Evolutionary conservation across 1,140 invertebrate species (phyloP), one percentile per base, ranked within the genome.

Genomic region (Melipona quadrifasciata): DNA sequence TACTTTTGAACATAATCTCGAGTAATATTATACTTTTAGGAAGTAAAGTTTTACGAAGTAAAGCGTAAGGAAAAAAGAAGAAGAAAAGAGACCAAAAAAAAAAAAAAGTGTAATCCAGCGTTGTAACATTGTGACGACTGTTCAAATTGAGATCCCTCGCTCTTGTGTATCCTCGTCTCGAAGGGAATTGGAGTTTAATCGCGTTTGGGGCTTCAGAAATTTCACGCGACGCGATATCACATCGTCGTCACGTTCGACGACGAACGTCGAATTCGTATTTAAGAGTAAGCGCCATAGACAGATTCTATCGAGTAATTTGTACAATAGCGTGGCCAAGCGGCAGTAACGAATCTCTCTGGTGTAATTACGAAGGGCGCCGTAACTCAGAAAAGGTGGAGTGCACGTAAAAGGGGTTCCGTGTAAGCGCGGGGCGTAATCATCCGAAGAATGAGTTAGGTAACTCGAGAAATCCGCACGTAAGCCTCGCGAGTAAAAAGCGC

Each of bases 361-460:
- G 55, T 76, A 79, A 84, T 84, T 84, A 86, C 58, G 61, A 51
- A 47, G 58, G 70, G 17, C 55, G 75, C n/a, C 58, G 51, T 53
- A 83, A 83, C 39, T 12, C 61, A 71, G 34, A 51, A 78, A 21
- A 55, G 68, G 31, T 80, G 72, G 72, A 80, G 31, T 70, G 34
- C 53, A 70, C 53, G 76, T 80, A 68, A 84, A 61, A 75, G 55
- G 55, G 58, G 76, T 86, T 84, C 76, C 39, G 57, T 84, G 82
- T 79, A 70, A 86, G 51, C 68, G 77, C 31, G 58, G 68, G 80
- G 58, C 80, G 77, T 84, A 80, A 84, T 73, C 70, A 67, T 84
- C 57, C 75, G 78, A 84, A 84, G 70, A 84, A 84, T 84, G 70
- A 80, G 67, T 80, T 65, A 80, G 76, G 67, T 47, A 55, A 70